A percentile compares a stretch with the other conserved stretches of the same genome.
These are phyloP conservation scores for Cavia porcellus DNA, from an alignment of 2,113 vertebrate species.

Conservation along the genomic window DNA sequence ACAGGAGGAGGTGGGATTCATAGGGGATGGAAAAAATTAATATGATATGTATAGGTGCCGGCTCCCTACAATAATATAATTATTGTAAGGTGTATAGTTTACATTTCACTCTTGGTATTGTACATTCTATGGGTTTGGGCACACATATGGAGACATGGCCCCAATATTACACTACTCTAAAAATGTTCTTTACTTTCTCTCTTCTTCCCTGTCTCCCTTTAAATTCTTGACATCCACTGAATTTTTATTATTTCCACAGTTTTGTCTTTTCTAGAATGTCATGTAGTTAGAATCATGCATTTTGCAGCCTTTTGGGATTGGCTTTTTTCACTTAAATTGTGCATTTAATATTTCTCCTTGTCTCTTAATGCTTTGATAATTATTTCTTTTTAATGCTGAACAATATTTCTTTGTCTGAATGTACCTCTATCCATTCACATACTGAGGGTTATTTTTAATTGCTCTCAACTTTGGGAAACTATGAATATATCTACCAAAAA, in stretches of 20 bases:
- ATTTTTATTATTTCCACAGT: neutral
- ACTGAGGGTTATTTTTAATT: neutral
- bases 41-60: neutral
- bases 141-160: neutral
- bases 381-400: neutral
- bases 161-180: neutral
- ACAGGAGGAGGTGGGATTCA: neutral
- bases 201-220: neutral
- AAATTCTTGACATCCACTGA: neutral
- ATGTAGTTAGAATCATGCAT: neutral
- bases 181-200: neutral
- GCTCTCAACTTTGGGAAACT: neutral
- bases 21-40: neutral
- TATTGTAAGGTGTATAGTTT: neutral
- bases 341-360: neutral
- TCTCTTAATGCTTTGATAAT: neutral
- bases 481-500: neutral
- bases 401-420: neutral
- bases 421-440: neutral
- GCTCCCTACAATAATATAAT: neutral
- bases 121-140: neutral
- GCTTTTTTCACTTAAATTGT: neutral
- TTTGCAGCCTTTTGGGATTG: neutral
- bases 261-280: slow-evolving; percentile 11
- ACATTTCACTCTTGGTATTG: neutral